Conservation (phyloP, 2,888 invertebrate species). For the Leptinotarsa juncta region DNA sequence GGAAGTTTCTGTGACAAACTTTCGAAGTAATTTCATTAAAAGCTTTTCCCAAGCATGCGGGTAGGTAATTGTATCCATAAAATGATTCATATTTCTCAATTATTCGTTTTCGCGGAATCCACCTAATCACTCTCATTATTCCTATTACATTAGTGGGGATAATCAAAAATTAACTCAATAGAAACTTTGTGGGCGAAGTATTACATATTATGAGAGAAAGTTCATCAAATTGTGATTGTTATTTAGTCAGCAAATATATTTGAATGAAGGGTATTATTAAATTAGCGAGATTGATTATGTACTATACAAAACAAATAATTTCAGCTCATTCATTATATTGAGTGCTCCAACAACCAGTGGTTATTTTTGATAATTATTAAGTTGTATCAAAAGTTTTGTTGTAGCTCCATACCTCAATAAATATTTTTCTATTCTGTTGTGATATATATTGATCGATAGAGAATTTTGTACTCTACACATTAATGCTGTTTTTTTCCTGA, state of each 20-base stretch:
- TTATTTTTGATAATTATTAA: too few relatives aligned
- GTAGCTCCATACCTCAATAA: too few relatives aligned
- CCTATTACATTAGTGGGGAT: slow-evolving; percentile 1
- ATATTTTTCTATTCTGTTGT: too few relatives aligned
- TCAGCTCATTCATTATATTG: too few relatives aligned
- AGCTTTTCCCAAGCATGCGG: slow-evolving; percentile 19
- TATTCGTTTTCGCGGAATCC: slow-evolving; percentile 1
- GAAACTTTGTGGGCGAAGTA: neutral
- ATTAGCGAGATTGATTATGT: neutral
- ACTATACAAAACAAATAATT: neutral
- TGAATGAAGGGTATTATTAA: neutral
- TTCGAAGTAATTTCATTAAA: slow-evolving; percentile 14
- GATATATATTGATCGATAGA: too few relatives aligned
- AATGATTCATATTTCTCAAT: slow-evolving; percentile 13
- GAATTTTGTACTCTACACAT: too few relatives aligned
- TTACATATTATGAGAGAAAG: neutral
- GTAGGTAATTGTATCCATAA: slow-evolving; percentile 7
- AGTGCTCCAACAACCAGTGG: too few relatives aligned
- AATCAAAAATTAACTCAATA: slow-evolving; percentile 8
- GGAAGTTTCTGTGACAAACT: slow-evolving; percentile 17
- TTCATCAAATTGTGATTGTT: neutral
- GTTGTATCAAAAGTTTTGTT: too few relatives aligned
- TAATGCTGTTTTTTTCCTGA: too few relatives aligned
- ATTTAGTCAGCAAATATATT: neutral
- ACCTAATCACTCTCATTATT: slow-evolving; percentile 15